These are phyloP conservation scores for Temnothorax curvispinosus DNA, from an alignment of 1,140 invertebrate species.

Conservation along the genomic window DNA sequence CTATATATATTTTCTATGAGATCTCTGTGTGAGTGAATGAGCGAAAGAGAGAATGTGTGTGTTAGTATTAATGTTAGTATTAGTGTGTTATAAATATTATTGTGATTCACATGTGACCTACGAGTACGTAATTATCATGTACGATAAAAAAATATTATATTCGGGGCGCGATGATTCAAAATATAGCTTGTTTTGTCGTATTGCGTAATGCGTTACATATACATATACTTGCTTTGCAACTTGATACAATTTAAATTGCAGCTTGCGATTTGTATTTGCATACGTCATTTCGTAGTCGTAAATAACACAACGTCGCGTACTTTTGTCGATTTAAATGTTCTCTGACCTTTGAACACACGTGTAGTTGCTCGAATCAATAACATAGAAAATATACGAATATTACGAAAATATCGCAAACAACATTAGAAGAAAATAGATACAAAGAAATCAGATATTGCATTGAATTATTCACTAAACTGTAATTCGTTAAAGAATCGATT, in stretches of 20 bases:
- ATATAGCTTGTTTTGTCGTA: not conserved
- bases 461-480: not conserved
- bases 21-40: not conserved
- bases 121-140: not conserved
- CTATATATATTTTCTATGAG: not conserved
- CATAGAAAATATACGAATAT: not conserved
- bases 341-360: not conserved
- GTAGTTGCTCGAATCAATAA: not conserved
- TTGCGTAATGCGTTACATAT: not conserved
- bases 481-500: not conserved
- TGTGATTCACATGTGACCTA: not conserved
- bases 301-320: not conserved
- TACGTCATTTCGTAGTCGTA: not conserved
- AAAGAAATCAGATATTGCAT: not conserved
- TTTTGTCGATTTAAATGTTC: conserved; percentile 6
- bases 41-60: not conserved
- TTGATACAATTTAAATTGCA: not conserved
- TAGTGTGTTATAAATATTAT: conserved; percentile 23
- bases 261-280: not conserved
- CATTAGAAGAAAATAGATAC: not conserved
- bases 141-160: conserved; percentile 10
- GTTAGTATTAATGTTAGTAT: not conserved
- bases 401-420: not conserved
- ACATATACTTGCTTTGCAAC: not conserved
- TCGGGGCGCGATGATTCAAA: not conserved